Evolutionary conservation across 2,797 vertebrate species (phyloP).

Genomic region (Numenius phaeopus): DNA sequence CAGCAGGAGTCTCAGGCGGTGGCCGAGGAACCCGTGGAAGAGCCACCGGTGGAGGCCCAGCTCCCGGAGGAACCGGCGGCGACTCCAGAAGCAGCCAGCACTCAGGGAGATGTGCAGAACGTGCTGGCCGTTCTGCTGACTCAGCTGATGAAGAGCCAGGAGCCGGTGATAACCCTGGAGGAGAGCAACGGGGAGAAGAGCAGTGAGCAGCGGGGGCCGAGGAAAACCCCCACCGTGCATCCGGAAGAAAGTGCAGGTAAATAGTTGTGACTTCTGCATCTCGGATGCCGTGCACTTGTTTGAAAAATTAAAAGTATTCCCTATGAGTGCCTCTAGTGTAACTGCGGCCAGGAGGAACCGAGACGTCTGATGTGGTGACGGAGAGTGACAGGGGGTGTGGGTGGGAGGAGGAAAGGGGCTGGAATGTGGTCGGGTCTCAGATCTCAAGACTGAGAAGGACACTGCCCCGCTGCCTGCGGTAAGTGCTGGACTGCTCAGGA

Average conservation of each 20-base stretch:
- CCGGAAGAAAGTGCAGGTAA: conserved; percentile 86
- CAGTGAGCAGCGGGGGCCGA: conserved; percentile 80
- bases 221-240: conserved; percentile 78
- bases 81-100: conserved; percentile 78
- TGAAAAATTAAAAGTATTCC: background rate
- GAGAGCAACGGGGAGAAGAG: conserved; percentile 94
- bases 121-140: conserved; percentile 93
- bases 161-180: conserved; percentile 83
- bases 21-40: conserved; percentile 70
- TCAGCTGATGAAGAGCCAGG: conserved; percentile 95
- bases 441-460: background rate
- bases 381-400: background rate
- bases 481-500: conserved; percentile 19
- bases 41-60: conserved; percentile 73
- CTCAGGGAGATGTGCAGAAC: conserved; percentile 93
- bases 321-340: background rate
- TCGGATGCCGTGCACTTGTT: conserved; percentile 34
- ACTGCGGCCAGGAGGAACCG: background rate
- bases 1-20: conserved; percentile 81
- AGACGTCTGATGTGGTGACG: fast-evolving
- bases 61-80: conserved; percentile 77
- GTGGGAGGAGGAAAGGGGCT: background rate
- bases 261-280: conserved; percentile 47
- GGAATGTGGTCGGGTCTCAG: background rate
- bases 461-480: background rate